Evolutionary conservation across 2,888 invertebrate species (phyloP).

Genomic region (Charanyca ferruginea): DNA sequence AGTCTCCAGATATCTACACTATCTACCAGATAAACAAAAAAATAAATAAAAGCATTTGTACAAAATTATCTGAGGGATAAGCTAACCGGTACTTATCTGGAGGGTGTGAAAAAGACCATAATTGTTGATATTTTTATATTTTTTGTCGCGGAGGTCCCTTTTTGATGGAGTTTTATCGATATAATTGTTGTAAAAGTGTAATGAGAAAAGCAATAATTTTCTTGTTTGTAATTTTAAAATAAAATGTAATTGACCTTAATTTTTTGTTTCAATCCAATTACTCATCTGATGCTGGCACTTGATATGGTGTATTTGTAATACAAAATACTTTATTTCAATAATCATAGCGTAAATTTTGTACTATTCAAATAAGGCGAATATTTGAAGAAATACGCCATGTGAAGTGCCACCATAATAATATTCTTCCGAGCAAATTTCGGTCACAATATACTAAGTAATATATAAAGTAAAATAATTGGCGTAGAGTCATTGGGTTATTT

Average conservation of each 20-base stretch:
- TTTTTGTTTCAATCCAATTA: constrained; percentile 12
- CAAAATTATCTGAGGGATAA: neutral
- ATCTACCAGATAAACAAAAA: neutral
- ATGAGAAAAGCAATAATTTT: constrained; percentile 69
- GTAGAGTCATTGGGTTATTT: no score
- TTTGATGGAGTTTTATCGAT: constrained; percentile 58
- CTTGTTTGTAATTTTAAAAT: constrained; percentile 66
- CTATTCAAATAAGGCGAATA: no score
- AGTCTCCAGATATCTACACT: neutral
- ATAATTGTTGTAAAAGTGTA: constrained; percentile 67
- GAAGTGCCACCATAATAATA: no score
- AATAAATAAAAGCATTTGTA: neutral
- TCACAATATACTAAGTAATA: no score
- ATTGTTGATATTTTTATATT: constrained; percentile 51
- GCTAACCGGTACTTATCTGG: neutral
- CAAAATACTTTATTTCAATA: no score
- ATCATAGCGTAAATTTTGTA: no score
- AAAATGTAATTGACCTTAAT: constrained; percentile 54
- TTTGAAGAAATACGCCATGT: no score
- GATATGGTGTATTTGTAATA: no score
- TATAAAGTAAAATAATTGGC: no score
- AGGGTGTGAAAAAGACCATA: neutral
- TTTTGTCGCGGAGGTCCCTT: constrained; percentile 67
- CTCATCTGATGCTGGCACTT: no score
- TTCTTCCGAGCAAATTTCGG: no score